Evolutionary conservation across 2,113 vertebrate species (phyloP).

Genomic region (Eublepharis macularius): DNA sequence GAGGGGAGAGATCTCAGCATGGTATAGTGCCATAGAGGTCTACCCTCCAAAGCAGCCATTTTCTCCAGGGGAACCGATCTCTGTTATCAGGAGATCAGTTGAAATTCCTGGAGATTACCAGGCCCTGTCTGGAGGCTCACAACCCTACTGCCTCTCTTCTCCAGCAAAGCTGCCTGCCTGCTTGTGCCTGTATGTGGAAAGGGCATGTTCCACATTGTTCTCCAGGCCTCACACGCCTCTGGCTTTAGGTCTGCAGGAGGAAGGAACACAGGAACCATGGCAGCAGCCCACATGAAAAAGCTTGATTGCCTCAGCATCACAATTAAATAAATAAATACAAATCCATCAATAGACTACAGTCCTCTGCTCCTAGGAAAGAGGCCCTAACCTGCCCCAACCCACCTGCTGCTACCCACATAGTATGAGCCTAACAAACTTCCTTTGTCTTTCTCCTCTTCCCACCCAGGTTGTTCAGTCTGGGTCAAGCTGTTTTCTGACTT

Average conservation of each 20-base stretch:
- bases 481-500: neutral
- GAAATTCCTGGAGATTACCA: no score
- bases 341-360: slow-evolving; percentile 16
- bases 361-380: neutral
- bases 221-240: neutral
- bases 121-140: no score
- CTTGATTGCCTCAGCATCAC: neutral
- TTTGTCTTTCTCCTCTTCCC: slow-evolving; percentile 6
- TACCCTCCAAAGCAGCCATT: no score
- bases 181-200: neutral
- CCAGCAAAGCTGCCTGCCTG: neutral
- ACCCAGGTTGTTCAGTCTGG: neutral
- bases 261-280: neutral
- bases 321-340: neutral
- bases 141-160: no score
- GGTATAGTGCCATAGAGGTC: no score
- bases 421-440: neutral
- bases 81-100: no score
- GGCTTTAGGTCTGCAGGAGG: neutral
- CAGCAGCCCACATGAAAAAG: neutral
- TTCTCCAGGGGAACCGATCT: no score
- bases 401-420: neutral
- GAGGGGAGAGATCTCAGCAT: no score
- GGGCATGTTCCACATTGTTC: neutral
- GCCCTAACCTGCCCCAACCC: slow-evolving; percentile 10